Evolutionary conservation across 2,888 invertebrate genomes (phyloP), one percentile per base, ranked within the genome.

Genomic region (Euplexia lucipara): DNA sequence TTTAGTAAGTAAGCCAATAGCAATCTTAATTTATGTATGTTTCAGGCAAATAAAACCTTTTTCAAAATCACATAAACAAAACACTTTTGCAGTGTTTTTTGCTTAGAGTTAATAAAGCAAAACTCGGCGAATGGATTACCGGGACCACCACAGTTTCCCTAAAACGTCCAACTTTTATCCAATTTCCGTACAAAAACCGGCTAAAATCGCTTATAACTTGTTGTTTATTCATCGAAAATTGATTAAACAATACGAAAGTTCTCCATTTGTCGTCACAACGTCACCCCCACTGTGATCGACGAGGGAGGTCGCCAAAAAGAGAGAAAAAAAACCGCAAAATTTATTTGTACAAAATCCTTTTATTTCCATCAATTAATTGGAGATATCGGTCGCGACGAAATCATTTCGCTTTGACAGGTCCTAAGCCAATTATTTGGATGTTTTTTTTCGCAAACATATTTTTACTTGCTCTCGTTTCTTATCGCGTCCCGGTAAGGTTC

Each of bases 331-430:
- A 83, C 60, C 37, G 51, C n/a, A 60, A 84, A 84, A 84, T 86
- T 83, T 88, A 89, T 91, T 87, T 86, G 82, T 78, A 74, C 79
- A 51, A 76, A 86, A 81, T 75, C 83, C 85, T 86, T 89, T 90
- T 89, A 85, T 90, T 87, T 85, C 79, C 74, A 77, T 83, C 88
- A 89, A 92, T 92, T 93, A 92, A 92, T 91, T 91, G 89, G 76
- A 86, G 78, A 88, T 88, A 89, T 90, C 88, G 81, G 88, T 91
- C 84, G 89, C 90, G 89, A 93, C 90, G 89, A 91, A 92, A 92
- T 92, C 91, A 91, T 93, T 93, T 89, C 85, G 77, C 86, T 84
- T 88, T 93, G 93, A 93, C 94, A 91, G 91, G 81, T 88, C 82
- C 89, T 91, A 88, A 89, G 87, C 82, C 90, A 89, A 91, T 90